Base-by-base conservation (phyloP, 2,113 vertebrate genomes). In the Phasianus colchicus region DNA sequence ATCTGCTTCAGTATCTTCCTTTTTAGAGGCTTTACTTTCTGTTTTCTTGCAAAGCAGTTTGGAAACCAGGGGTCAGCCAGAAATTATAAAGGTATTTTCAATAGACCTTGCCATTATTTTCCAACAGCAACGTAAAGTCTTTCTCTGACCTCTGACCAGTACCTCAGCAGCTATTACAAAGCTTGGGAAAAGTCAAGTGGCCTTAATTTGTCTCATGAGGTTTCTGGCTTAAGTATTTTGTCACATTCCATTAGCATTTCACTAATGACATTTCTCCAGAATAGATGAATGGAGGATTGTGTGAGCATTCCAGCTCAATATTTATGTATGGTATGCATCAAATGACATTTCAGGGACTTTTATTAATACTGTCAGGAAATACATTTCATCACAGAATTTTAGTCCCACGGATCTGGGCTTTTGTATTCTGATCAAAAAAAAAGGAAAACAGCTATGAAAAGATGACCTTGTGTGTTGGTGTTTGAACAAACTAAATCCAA, bases 181-280 rank as follows among this genome's bases (percentile, higher is more conserved):
- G 1, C 9, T 74, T 86, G 47, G 52, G 38, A 86, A 90, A 88
- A 93, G 69, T 89, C 89, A 91, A 90, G 72, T 64, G 83, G 82
- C 83, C 76, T 77, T 92, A 88, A 97, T 94, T 92, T 94, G 76
- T 67, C 89, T 83, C 79, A 65, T 71, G 91, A 92, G 85, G 57
- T 87, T 91, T 96, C 75, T 83, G 55, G 18, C 32, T 91, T 91
- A 89, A 88, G 64, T 74, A 63, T 89, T 95, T 87, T 93, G 93
- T 95, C 94, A 91, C 79, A 67, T 95, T 80, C 85, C 61, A 86
- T 89, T 92, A 95, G 27, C 69, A 86, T 95, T 89, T 92, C 30
- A 74, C 61, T 57, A 77, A 43, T 61, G 76, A 91, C 60, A 89
- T 95, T 96, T 95, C 40, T 24, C 19, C 69, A 69, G 65, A 93